A percentile compares a stretch with the other conserved stretches of the same genome.
phyloP scores from a whole-genome alignment of 2,797 vertebrate species.

The Arrhamphus sclerolepis region DNA sequence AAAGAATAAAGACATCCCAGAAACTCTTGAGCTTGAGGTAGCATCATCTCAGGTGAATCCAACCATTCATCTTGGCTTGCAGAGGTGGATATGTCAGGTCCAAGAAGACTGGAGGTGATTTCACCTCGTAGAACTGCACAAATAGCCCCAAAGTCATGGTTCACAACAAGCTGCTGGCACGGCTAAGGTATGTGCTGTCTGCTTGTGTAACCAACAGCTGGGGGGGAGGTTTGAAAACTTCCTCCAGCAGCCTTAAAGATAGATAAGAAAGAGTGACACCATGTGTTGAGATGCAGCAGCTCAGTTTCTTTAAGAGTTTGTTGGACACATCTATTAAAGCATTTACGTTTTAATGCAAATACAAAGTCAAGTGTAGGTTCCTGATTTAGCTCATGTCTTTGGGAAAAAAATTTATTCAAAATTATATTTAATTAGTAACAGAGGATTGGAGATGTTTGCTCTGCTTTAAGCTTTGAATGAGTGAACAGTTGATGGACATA shows the following conservation, averaged over 20 bases:
- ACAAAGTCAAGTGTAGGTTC: too few relatives aligned
- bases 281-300: slow-evolving; percentile 59
- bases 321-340: too few relatives aligned
- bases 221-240: neutral
- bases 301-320: neutral
- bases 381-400: too few relatives aligned
- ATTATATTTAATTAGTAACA: too few relatives aligned
- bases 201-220: neutral
- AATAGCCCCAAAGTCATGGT: neutral
- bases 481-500: too few relatives aligned
- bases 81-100: too few relatives aligned
- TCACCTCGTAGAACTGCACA: too few relatives aligned
- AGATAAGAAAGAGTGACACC: slow-evolving; percentile 72
- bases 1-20: neutral
- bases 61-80: neutral
- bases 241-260: neutral
- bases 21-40: neutral
- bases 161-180: neutral
- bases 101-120: too few relatives aligned
- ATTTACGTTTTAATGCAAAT: too few relatives aligned
- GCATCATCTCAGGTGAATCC: neutral
- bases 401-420: too few relatives aligned
- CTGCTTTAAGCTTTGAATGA: too few relatives aligned
- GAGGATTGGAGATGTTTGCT: too few relatives aligned
- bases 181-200: slow-evolving; percentile 15